Conservation (phyloP, 2,888 invertebrate species). For the Morpho deidamia region DNA sequence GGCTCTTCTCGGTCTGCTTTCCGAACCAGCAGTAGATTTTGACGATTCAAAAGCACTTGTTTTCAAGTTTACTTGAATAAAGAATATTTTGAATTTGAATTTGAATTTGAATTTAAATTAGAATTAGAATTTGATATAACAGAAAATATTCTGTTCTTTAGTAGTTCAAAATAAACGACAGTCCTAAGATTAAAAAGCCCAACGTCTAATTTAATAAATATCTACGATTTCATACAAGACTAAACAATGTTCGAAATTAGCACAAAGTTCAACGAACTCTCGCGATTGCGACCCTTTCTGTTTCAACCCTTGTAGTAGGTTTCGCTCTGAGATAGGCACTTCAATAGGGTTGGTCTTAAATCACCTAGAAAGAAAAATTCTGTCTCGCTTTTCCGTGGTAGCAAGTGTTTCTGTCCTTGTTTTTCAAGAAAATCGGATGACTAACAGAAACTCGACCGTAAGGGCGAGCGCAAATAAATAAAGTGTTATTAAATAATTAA, state of each 20-base stretch:
- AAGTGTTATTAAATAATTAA: not conserved
- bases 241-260: constrained; percentile 40
- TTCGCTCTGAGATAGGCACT: constrained; percentile 24
- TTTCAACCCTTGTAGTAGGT: constrained; percentile 29
- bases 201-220: not conserved
- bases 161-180: too few species aligned
- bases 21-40: too few species aligned
- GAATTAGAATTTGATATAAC: too few species aligned
- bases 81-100: too few species aligned
- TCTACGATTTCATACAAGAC: constrained; percentile 5
- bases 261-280: constrained; percentile 54
- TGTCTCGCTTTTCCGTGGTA: constrained; percentile 9
- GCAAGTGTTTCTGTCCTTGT: constrained; percentile 2
- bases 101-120: too few species aligned
- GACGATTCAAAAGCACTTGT: too few species aligned
- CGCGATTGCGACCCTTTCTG: constrained; percentile 26
- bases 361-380: constrained; percentile 16
- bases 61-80: too few species aligned
- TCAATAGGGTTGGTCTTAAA: constrained; percentile 6
- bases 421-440: constrained; percentile 12
- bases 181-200: too few species aligned
- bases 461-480: not conserved
- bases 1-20: too few species aligned
- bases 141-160: too few species aligned
- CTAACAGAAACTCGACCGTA: constrained; percentile 2